These are phyloP conservation scores for Premnoplex brunnescens DNA, from an alignment of 2,797 vertebrate genomes.

Conservation along the genomic window DNA sequence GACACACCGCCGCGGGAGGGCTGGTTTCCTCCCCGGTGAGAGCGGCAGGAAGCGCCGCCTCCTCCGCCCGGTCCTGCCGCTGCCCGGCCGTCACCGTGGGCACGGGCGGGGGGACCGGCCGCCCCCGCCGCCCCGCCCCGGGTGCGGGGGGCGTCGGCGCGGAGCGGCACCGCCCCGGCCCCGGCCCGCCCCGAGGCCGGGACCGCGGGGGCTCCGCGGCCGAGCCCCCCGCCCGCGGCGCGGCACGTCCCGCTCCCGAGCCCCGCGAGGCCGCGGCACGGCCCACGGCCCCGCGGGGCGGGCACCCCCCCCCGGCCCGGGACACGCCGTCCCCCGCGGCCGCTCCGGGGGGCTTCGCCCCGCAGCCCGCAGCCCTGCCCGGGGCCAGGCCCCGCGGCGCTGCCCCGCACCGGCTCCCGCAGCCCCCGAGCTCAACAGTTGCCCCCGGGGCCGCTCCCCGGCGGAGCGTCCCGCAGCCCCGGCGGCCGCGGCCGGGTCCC, in stretches of 20 bases:
- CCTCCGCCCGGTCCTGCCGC: neutral
- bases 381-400: neutral
- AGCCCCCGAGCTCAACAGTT: neutral
- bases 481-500: neutral
- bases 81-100: neutral
- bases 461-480: neutral
- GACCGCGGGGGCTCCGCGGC: neutral
- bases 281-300: neutral
- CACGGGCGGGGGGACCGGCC: neutral
- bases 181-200: neutral
- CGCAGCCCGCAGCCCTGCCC: neutral
- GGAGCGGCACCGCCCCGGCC: neutral
- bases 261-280: neutral
- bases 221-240: neutral
- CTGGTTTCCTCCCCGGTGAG: neutral
- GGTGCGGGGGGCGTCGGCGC: neutral
- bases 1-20: neutral
- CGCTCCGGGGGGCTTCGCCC: neutral
- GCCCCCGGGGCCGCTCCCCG: neutral
- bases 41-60: conserved; percentile 17
- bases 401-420: neutral
- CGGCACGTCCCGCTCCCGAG: neutral
- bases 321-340: neutral
- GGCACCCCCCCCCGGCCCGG: neutral
- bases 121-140: neutral